Evolutionary conservation across 2,113 vertebrate species (phyloP).

Genomic region (Electrona antarctica): DNA sequence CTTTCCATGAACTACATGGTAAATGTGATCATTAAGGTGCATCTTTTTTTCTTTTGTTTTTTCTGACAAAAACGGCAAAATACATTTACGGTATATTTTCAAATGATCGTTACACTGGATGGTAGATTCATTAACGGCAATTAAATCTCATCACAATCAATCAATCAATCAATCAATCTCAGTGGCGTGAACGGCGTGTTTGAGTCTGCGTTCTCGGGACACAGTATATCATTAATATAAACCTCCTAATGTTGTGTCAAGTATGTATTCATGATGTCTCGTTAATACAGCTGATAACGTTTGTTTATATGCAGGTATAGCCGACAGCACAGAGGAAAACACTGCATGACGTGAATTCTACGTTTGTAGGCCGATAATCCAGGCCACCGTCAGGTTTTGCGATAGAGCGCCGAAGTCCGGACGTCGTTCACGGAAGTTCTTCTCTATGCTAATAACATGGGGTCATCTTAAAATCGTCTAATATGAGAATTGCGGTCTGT

Average conservation of each 20-base stretch:
- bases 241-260: constrained; percentile 16
- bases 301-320: constrained; percentile 23
- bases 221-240: constrained; percentile 26
- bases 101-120: constrained; percentile 46
- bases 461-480: too few relatives aligned
- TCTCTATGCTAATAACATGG: too few relatives aligned
- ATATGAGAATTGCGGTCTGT: too few relatives aligned
- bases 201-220: constrained; percentile 22
- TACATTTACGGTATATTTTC: constrained; percentile 54
- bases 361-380: too few relatives aligned
- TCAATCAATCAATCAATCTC: constrained; percentile 33
- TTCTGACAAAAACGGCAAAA: constrained; percentile 44
- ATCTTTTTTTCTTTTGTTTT: constrained; percentile 28
- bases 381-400: too few relatives aligned
- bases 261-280: constrained; percentile 25
- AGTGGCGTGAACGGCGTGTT: constrained; percentile 6
- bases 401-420: too few relatives aligned
- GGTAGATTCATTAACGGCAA: constrained; percentile 45
- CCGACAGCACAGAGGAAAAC: constrained; percentile 40
- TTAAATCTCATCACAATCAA: constrained; percentile 52
- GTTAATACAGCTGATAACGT: constrained; percentile 26
- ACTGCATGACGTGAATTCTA: constrained; percentile 32
- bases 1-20: constrained; percentile 30
- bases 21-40: constrained; percentile 71
- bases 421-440: too few relatives aligned